Evolutionary conservation across 2,888 invertebrate species (phyloP), one percentile per base, ranked within the genome.

Genomic region (Sympetrum striolatum): DNA sequence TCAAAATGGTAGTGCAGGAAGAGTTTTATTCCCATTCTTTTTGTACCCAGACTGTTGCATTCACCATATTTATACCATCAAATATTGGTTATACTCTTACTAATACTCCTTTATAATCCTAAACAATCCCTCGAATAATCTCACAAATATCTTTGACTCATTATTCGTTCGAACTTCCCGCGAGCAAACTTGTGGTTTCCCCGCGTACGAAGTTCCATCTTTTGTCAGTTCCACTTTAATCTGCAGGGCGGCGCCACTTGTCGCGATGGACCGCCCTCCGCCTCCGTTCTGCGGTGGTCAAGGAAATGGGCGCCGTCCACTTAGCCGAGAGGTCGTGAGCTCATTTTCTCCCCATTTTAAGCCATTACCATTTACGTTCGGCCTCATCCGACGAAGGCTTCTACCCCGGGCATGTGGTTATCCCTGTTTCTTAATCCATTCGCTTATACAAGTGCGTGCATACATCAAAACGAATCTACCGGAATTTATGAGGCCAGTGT

Each of bases 321-420:
- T 86, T 37, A 37, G 37, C n/a, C 60, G 60, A 37, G 86, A 86
- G 86, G 86, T 22, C 86, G 86, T 31, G 86, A 64, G 64, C 86
- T 39, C 60, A 86, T 86, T 86, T 86, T 86, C 86, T 86, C 86
- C 86, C 86, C 86, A 86, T 86, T 86, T 86, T 60, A 60, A 86
- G 86, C 37, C 60, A 58, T 60, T 37, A 35, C 86, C 86, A 86
- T 86, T 86, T 86, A 37, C 22, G 25, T n/a, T n/a, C 86, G 86
- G 58, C 60, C 86, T 82, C 31, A 58, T 82, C 86, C 86, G 39
- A 37, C 64, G 86, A 86, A 60, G 86, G 86, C 86, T 60, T 86
- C 39, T 64, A 58, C 14, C 35, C 8, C n/a, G 60, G 22, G 60
- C 35, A 37, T 64, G 39, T 82, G 35, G 58, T 60, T 86, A 58